Base-by-base conservation (phyloP, 2,797 vertebrate genomes). In the Gobionotothen gibberifrons region DNA sequence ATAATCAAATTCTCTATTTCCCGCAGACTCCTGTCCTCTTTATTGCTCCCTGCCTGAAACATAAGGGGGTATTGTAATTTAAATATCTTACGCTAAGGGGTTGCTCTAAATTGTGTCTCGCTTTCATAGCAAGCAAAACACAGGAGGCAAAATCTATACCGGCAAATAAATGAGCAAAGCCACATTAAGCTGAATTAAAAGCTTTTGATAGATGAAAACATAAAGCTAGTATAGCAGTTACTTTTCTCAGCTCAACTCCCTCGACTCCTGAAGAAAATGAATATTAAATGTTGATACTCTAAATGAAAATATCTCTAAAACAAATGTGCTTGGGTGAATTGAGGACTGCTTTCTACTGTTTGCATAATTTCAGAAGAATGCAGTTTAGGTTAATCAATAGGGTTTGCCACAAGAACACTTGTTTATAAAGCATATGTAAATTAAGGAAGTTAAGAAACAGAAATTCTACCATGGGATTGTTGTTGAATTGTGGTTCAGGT, bases 101-200 rank as follows among this genome's bases (percentile, higher is more conserved):
- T 78, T 76, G 49, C 82, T 87, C 77, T 72, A 81, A 86, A 86
- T 87, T 83, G 73, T 77, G 61, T 57, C 78, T 71, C 71, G 46
- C 69, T 79, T 64, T 83, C 75, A 78, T 61, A 72, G 60, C 62
- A 73, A 82, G 61, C 61, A 74, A 79, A 83, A 89, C 75, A 66
- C 49, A 19, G 29, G 63, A 32, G 61, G 62, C 70, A 78, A 26
- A 92, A 87, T 90, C 73, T 71, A 86, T 86, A 51, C 81, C 72
- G 66, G 74, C 78, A 83, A 78, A 90, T 89, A 90, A 85, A 92
- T 70, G 51, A 85, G 76, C 57, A 61, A 79, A 75, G 74, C 74
- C 62, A 82, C 79, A 85, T 86, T 87, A 87, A 81, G 66, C 81
- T 44, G 39, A 85, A 83, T 72, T 62, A 36, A 78, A 86, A 86